phyloP scores from a whole-genome alignment of 1,140 invertebrate species.

The Thaumatotibia leucotreta region DNA sequence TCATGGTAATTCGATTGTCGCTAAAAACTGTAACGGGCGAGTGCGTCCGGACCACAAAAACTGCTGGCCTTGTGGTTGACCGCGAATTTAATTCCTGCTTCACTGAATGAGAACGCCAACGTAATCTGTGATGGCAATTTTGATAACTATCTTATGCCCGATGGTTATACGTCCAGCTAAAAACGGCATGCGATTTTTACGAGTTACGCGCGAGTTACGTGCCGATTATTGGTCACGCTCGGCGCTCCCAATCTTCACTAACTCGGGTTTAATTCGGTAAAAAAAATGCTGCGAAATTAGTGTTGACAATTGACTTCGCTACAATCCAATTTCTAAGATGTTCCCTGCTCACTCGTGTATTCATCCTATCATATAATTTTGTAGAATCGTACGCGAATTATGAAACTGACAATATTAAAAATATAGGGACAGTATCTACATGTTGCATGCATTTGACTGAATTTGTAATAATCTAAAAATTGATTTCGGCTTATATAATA shows the following conservation, averaged over 20 bases:
- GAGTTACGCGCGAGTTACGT: constrained; percentile 22
- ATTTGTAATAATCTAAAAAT: no score
- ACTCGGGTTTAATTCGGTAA: constrained; percentile 14
- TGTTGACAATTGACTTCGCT: neutral
- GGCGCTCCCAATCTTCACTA: constrained; percentile 19
- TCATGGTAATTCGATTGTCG: neutral
- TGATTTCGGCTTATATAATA: no score
- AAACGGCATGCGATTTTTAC: neutral
- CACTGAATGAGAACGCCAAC: constrained; percentile 32
- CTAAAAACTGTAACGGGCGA: constrained; percentile 32
- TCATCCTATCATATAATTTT: no score
- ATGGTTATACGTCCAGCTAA: neutral
- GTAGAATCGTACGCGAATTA: no score
- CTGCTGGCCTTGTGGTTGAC: constrained; percentile 32
- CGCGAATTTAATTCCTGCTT: constrained; percentile 40
- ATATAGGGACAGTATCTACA: no score
- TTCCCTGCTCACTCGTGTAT: no score
- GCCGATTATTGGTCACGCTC: constrained; percentile 26
- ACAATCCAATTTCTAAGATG: neutral
- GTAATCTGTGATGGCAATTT: constrained; percentile 16
- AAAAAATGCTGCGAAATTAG: neutral
- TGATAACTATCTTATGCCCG: constrained; percentile 6
- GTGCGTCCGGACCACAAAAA: constrained; percentile 25
- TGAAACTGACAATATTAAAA: no score
- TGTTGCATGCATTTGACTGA: no score